These are phyloP conservation scores for Papilio demoleus DNA, from an alignment of 2,888 invertebrate species.

Conservation along the genomic window DNA sequence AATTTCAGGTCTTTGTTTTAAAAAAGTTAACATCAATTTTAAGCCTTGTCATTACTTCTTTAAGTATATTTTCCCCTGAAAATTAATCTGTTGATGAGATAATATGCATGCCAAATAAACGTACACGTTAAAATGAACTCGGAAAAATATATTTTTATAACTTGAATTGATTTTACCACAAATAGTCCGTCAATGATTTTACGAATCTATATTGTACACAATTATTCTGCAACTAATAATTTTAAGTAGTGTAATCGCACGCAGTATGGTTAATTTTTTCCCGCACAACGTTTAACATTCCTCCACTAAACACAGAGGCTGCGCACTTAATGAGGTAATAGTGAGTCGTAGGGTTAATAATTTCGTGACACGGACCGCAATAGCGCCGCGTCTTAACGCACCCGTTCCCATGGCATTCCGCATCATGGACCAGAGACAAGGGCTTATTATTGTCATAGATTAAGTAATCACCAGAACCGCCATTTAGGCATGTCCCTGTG, in stretches of 20 bases:
- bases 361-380: slow-evolving; percentile 66
- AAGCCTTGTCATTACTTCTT: no score
- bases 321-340: slow-evolving; percentile 62
- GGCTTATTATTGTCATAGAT: slow-evolving; percentile 62
- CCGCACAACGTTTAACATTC: slow-evolving; percentile 45
- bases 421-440: slow-evolving; percentile 61
- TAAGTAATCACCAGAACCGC: slow-evolving; percentile 43
- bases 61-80: no score
- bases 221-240: slow-evolving; percentile 12
- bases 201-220: no score
- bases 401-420: slow-evolving; percentile 79
- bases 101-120: no score
- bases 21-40: no score
- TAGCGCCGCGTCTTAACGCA: slow-evolving; percentile 51
- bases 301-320: slow-evolving; percentile 49
- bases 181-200: no score
- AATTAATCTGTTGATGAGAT: no score
- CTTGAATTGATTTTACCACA: not conserved
- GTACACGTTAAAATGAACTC: no score
- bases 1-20: no score
- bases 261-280: slow-evolving; percentile 22
- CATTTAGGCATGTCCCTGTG: not conserved
- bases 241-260: slow-evolving; percentile 1
- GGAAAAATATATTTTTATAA: no score
- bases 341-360: slow-evolving; percentile 65